Evolutionary conservation across 2,797 vertebrate genomes (phyloP), one percentile per base, ranked within the genome.

Genomic region (Alectoris magna): DNA sequence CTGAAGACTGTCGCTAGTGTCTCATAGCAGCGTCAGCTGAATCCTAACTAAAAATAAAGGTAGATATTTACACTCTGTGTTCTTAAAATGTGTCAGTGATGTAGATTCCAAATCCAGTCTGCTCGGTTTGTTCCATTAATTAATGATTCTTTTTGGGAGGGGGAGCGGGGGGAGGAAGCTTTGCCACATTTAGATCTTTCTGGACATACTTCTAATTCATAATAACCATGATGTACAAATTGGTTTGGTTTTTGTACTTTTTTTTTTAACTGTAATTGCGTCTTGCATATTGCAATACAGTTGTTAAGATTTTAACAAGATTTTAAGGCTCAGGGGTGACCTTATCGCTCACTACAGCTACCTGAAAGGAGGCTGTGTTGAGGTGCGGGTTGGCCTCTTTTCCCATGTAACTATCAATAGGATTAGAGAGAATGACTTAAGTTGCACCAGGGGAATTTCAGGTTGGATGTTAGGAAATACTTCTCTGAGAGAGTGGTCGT

Each of bases 11-110:
- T 70, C 70, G 24, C 6, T 23, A 73, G 41, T 74, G 26, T 62
- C 41, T 80, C 31, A 58, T 18, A 51, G 67, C 27, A 6, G 46
- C n/a, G 26, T 56, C 49, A 74, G 13, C 17, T 68, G 48, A 64
- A 51, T 66, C 27, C 0, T 0, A 58, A 58, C 26, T 1, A 1
- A 15, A 85, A 31, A 72, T 58, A 31, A 24, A 23, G 46, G 73
- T 69, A 62, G 11, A 1, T 41, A 4, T 44, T 87, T 80, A 31
- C 49, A 13, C 23, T 82, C 8, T 53, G 31, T 67, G 24, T 79
- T 87, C 76, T 74, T 71, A 64, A 63, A 66, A 64, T 38, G 13
- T 77, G 18, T 39, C 38, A 1, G 3, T 77, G 49, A 58, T 0
- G 1, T 21, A 53, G 62, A 44, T 83, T 77, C 69, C 21, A 82